Conservation (phyloP, 2,113 vertebrate species). For the Numida meleagris region DNA sequence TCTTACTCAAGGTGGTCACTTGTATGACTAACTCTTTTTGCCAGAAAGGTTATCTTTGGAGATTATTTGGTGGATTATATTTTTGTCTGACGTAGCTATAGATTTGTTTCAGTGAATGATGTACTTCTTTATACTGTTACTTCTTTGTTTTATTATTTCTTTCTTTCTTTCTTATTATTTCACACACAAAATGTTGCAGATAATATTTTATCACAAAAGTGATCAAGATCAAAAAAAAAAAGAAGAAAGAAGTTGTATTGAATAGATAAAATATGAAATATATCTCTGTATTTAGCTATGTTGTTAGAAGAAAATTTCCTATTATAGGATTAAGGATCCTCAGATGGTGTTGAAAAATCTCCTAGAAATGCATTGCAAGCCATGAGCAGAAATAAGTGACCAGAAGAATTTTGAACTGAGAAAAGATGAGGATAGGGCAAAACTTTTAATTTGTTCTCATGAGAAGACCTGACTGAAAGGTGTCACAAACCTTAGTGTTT, state of each 20-base stretch:
- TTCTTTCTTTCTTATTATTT: no score
- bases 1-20: not conserved
- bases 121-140: not conserved
- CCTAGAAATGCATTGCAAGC: not conserved
- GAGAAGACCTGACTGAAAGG: not conserved
- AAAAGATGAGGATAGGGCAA: constrained; percentile 4
- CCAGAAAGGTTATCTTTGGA: not conserved
- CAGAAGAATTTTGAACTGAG: not conserved
- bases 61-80: not conserved
- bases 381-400: not conserved
- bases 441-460: constrained; percentile 55
- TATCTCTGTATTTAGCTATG: not conserved
- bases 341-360: not conserved
- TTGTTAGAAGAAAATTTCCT: not conserved
- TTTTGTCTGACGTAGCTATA: not conserved
- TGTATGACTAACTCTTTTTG: not conserved
- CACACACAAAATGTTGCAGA: not conserved
- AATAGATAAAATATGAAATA: not conserved
- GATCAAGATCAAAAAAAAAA: not conserved
- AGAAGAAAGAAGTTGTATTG: not conserved
- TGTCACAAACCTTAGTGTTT: not conserved
- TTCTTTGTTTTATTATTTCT: not conserved
- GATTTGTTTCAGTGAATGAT: not conserved
- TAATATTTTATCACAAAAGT: not conserved
- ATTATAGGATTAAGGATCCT: not conserved